phyloP scores from a whole-genome alignment of 2,113 vertebrate genomes.

The Panthera leo region DNA sequence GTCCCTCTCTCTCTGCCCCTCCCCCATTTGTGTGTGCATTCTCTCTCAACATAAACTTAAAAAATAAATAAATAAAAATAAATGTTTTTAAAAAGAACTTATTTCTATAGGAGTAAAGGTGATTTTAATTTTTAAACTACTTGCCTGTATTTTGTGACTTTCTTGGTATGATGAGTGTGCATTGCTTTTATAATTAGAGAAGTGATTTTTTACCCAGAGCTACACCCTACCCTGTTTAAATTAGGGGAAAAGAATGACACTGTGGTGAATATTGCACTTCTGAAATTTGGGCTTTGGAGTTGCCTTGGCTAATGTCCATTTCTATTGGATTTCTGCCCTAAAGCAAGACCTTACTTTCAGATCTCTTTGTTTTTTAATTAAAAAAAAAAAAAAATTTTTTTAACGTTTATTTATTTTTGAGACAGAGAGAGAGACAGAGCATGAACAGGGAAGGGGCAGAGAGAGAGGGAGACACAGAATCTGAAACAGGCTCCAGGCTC shows the following conservation, averaged over 20 bases:
- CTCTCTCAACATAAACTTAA: no score
- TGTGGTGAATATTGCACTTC: not conserved
- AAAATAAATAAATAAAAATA: no score
- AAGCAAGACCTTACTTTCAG: not conserved
- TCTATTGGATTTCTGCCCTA: not conserved
- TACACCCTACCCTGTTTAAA: not conserved
- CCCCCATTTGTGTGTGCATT: no score
- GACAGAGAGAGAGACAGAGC: no score
- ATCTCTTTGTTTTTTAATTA: no score
- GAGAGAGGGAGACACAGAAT: no score
- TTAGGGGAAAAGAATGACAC: not conserved
- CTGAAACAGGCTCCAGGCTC: no score
- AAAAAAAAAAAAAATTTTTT: no score
- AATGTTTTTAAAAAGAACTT: not conserved
- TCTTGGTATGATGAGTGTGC: not conserved
- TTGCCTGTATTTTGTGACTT: not conserved
- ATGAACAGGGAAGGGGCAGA: no score
- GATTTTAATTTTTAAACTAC: not conserved
- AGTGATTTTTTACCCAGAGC: not conserved
- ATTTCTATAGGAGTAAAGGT: not conserved
- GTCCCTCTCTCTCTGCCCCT: no score
- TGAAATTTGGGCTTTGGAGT: not conserved
- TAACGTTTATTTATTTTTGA: no score
- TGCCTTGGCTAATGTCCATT: not conserved
- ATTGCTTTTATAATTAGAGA: slow-evolving; percentile 4